Evolutionary conservation across 2,113 vertebrate species (phyloP), one percentile per base, ranked within the genome.

Genomic region (Vulpes ferrilata): DNA sequence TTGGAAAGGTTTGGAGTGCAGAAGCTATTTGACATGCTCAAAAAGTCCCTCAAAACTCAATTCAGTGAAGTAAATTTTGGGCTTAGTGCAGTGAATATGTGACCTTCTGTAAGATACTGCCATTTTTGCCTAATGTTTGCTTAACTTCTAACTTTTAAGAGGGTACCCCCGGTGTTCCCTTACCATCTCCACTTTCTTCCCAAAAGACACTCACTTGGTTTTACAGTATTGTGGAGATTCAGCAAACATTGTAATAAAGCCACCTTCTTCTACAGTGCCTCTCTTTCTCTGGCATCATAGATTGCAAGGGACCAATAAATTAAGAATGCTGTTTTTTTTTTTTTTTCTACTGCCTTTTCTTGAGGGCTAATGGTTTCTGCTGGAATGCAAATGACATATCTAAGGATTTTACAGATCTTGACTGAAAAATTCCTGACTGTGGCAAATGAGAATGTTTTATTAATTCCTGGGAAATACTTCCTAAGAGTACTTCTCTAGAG

Each of bases 381-480:
- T 85, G 53, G 57, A 84, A 92, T 35, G 80, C n/a, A 95, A 51
- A 32, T 71, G 32, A 67, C 73, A 32, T 59, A 84, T 79, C 32
- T 55, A 51, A 64, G 64, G 11, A n/a, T 88, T 74, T 95, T 88
- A 65, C 88, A 83, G 10, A 55, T 76, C 64, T 48, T 67, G 84
- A 5, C 62, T 93, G 64, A 89, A 94, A 67, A 94, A 91, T 27
- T n/a, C 10, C 27, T 84, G 48, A 81, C 3, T 80, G 1, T 78
- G 86, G 38, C 85, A 82, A 62, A 76, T 91, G 23, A 96, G 38
- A 16, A 23, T 38, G 2, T 92, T 27, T 74, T 82, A 81, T 23
- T 81, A 73, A 83, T 87, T 93, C 59, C 62, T 12, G 32, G 62
- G 69, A 93, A 90, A 48, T 51, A 59, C 9, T 80, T 88, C n/a